Conservation (phyloP, 2,888 invertebrate species). For the Lithosia quadra region DNA sequence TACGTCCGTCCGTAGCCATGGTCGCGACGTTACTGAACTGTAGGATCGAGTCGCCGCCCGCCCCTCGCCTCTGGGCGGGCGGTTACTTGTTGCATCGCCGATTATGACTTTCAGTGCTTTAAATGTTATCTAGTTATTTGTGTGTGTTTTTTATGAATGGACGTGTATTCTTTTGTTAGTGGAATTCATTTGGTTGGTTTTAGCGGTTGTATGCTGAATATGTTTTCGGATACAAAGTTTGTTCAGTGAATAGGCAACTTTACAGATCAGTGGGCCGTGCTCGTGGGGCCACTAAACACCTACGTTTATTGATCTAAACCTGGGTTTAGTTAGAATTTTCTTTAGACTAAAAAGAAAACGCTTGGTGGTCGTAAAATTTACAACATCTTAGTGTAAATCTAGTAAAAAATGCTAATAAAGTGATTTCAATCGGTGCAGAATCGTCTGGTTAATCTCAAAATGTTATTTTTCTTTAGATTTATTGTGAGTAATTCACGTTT, state of each 20-base stretch:
- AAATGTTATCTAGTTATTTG: slow-evolving; percentile 74
- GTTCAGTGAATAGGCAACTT: slow-evolving; percentile 39
- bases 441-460: slow-evolving; percentile 11
- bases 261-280: slow-evolving; percentile 38
- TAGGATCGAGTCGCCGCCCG: slow-evolving; percentile 25
- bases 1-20: slow-evolving; percentile 89
- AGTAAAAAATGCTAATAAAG: slow-evolving; percentile 12
- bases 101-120: slow-evolving; percentile 68
- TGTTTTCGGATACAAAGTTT: slow-evolving; percentile 31
- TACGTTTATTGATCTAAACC: slow-evolving; percentile 39
- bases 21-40: slow-evolving; percentile 83
- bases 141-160: slow-evolving; percentile 56
- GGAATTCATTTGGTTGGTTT: slow-evolving; percentile 17
- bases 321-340: slow-evolving; percentile 35
- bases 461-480: slow-evolving; percentile 9
- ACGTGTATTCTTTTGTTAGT: slow-evolving; percentile 16
- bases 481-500: slow-evolving; percentile 1
- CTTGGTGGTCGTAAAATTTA: slow-evolving; percentile 30
- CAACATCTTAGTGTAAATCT: slow-evolving; percentile 25
- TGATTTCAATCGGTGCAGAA: not conserved
- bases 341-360: slow-evolving; percentile 32
- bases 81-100: slow-evolving; percentile 79
- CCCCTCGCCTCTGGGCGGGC: slow-evolving; percentile 58
- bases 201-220: slow-evolving; percentile 21
- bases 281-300: slow-evolving; percentile 38